Conservation (phyloP, 1,140 invertebrate species). For the Solenopsis fugax region DNA sequence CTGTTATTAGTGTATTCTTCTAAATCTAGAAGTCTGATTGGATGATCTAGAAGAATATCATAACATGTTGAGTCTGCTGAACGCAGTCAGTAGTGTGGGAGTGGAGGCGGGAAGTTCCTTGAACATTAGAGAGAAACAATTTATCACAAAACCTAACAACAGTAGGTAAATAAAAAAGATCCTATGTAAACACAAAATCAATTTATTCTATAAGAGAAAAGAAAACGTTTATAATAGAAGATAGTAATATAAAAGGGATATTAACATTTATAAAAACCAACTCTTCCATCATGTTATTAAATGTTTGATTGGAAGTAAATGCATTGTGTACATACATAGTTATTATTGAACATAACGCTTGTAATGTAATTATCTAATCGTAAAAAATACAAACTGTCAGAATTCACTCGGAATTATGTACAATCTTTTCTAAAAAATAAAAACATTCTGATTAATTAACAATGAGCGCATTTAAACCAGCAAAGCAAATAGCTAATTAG, state of each 20-base stretch:
- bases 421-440: constrained; percentile 12
- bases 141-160: background rate
- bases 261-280: background rate
- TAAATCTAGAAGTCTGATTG: no score
- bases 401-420: constrained; percentile 13
- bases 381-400: background rate
- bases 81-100: no score
- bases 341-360: constrained; percentile 15
- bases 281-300: background rate
- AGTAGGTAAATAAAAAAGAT: background rate
- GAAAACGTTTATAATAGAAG: background rate
- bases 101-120: background rate
- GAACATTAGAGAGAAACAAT: background rate
- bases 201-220: constrained; percentile 26
- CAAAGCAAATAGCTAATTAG: background rate
- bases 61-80: no score
- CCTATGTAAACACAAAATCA: background rate
- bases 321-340: background rate
- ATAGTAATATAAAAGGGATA: background rate
- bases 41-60: no score
- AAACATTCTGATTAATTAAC: constrained; percentile 26
- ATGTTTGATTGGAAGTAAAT: background rate
- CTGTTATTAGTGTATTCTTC: no score
- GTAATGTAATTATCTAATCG: constrained; percentile 10
- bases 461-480: background rate